Evolutionary conservation across 2,113 vertebrate genomes (phyloP).

Genomic region (Gavialis gangeticus): DNA sequence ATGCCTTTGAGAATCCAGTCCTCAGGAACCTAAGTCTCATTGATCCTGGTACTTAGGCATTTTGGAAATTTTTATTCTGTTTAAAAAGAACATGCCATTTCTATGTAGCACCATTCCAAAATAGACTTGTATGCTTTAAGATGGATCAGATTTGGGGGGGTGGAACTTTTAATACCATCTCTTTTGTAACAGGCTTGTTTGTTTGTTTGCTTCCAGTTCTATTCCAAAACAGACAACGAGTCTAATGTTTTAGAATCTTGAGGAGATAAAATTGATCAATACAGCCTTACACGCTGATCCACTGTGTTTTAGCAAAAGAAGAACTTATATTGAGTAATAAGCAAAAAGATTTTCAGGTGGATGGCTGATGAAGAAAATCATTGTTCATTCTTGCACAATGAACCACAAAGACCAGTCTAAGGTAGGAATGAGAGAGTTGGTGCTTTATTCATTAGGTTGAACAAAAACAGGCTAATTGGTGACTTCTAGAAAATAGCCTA

Average conservation of each 20-base stretch:
- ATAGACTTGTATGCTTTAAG: slow-evolving; percentile 3
- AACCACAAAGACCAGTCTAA: slow-evolving; percentile 77
- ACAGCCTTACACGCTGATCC: slow-evolving; percentile 73
- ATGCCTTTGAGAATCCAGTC: not conserved
- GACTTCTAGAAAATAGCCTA: slow-evolving; percentile 56
- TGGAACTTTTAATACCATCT: not conserved
- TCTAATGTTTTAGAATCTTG: slow-evolving; percentile 51
- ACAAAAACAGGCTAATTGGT: slow-evolving; percentile 37
- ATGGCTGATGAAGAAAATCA: slow-evolving; percentile 79
- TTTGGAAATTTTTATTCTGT: not conserved
- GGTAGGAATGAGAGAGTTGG: slow-evolving; percentile 63
- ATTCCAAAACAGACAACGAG: slow-evolving; percentile 4
- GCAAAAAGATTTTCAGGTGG: slow-evolving; percentile 77
- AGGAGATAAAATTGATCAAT: slow-evolving; percentile 69
- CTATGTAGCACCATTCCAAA: not conserved
- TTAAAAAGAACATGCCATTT: not conserved
- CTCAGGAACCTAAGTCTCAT: not conserved
- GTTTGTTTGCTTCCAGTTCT: slow-evolving; percentile 29
- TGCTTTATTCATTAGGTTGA: slow-evolving; percentile 55
- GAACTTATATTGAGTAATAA: slow-evolving; percentile 80
- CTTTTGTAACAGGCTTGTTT: not conserved
- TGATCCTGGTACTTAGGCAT: not conserved
- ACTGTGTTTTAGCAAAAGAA: slow-evolving; percentile 76
- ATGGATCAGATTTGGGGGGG: not conserved
- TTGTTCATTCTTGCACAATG: slow-evolving; percentile 75